Base-by-base conservation (phyloP, 1,140 invertebrate species). In the Calliopsis andreniformis region DNA sequence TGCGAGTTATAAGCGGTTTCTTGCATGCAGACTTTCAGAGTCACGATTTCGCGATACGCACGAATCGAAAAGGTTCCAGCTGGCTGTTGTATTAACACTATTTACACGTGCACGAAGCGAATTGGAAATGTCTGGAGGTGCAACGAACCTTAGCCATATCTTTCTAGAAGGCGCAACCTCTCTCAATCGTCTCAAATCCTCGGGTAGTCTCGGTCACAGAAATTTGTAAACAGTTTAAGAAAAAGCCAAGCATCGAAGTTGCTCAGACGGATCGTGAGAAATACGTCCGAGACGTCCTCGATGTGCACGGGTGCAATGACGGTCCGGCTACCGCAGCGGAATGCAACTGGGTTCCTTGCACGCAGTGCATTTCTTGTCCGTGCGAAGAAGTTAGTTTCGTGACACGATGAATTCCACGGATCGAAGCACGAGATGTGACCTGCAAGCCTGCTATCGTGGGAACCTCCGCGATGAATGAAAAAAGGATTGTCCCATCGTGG, bases 251-350 rank as follows among this genome's bases (percentile, higher is more conserved):
- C 70, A 58, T 69, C 53, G 42, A 25, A 59, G 76, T 80, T 39
- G 64, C 66, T 28, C 25, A 55, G 32, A 16, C 64, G 42, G 68
- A 61, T 69, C 76, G 80, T 79, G 81, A 64, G 81, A 83, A 82
- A 82, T 30, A 8, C 61, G 61, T 70, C 42, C n/a, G n/a, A 42
- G 39, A 66, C 32, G 47, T 63, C 45, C n/a, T 45, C 49, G n/a
- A 59, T 3, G 35, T 30, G n/a, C 35, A 32, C 23, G 30, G 42
- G 39, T 16, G 55, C 16, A 18, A 53, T 3, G 39, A 59, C n/a
- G 23, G 32, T 18, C 32, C 8, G 67, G 32, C 32, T 62, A 55
- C 25, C 45, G 39, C 12, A 23, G 10, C 53, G 79, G 76, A 82
- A 83, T 82, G 64, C 66, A 75, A 20, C 35, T n/a, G 32, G 49